Evolutionary conservation across 2,888 invertebrate species (phyloP).

Genomic region (Eupithecia vulgata): DNA sequence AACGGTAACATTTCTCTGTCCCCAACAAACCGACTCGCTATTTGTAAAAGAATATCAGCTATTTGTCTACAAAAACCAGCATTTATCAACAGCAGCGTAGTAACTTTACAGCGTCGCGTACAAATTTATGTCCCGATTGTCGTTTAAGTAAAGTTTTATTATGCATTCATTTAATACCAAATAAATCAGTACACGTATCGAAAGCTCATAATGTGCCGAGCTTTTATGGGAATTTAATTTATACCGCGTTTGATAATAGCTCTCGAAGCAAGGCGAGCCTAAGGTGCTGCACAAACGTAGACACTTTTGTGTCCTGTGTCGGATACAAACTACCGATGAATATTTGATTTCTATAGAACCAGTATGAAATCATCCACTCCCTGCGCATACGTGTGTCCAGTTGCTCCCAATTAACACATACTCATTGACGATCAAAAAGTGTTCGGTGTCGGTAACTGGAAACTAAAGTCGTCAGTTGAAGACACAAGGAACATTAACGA

Average conservation of each 20-base stretch:
- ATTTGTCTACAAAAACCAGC: slow-evolving; percentile 68
- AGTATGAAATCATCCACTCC: too few species aligned
- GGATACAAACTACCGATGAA: too few species aligned
- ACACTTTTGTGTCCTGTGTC: too few species aligned
- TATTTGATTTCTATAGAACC: too few species aligned
- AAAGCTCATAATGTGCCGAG: slow-evolving; percentile 36
- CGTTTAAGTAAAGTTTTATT: slow-evolving; percentile 51
- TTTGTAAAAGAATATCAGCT: slow-evolving; percentile 66
- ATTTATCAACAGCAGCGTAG: slow-evolving; percentile 63
- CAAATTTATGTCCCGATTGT: slow-evolving; percentile 67
- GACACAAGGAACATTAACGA: too few species aligned
- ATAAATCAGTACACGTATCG: slow-evolving; percentile 34
- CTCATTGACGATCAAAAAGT: too few species aligned
- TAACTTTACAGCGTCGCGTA: slow-evolving; percentile 50
- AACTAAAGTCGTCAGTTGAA: too few species aligned
- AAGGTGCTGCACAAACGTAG: too few species aligned
- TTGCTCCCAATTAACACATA: too few species aligned
- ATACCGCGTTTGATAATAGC: slow-evolving; percentile 4
- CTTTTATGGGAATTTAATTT: slow-evolving; percentile 31
- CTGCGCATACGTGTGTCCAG: too few species aligned
- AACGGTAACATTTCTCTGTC: slow-evolving; percentile 62
- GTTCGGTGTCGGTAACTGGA: too few species aligned
- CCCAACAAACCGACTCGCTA: slow-evolving; percentile 55
- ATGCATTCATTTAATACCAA: slow-evolving; percentile 42
- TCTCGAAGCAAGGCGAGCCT: background rate